Evolutionary conservation across 1,140 invertebrate genomes (phyloP).

Genomic region (Temnothorax curvispinosus): DNA sequence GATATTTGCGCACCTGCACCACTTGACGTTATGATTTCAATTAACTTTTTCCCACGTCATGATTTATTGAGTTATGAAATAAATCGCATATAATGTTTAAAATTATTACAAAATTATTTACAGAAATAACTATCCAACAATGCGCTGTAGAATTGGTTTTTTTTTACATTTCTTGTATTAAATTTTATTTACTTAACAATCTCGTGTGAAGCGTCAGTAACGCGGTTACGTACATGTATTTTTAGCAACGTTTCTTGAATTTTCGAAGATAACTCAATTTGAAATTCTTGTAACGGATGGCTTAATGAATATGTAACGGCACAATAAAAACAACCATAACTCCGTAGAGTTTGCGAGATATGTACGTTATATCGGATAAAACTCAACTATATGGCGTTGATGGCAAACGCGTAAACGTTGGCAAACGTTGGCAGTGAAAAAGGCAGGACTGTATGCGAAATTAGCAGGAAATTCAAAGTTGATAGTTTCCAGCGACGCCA

Average conservation of each 20-base stretch:
- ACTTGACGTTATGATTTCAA: not conserved
- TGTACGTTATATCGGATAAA: not conserved
- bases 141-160: not conserved
- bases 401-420: constrained; percentile 1
- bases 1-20: constrained; percentile 43
- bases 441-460: not conserved
- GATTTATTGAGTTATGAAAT: not conserved
- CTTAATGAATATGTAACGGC: constrained; percentile 45
- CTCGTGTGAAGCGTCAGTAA: not conserved
- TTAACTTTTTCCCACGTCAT: not conserved
- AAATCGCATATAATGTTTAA: not conserved
- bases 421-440: not conserved
- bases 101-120: not conserved
- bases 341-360: not conserved
- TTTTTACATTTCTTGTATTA: not conserved
- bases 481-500: constrained; percentile 29
- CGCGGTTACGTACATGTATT: not conserved
- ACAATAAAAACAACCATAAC: constrained; percentile 11
- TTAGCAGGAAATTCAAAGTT: constrained; percentile 53
- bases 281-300: not conserved
- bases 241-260: constrained; percentile 18
- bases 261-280: constrained; percentile 10
- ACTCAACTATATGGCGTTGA: not conserved
- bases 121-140: not conserved
- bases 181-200: constrained; percentile 33